Evolutionary conservation across 2,113 vertebrate species (phyloP).

Genomic region (Stomatorhinus ivindoensis): DNA sequence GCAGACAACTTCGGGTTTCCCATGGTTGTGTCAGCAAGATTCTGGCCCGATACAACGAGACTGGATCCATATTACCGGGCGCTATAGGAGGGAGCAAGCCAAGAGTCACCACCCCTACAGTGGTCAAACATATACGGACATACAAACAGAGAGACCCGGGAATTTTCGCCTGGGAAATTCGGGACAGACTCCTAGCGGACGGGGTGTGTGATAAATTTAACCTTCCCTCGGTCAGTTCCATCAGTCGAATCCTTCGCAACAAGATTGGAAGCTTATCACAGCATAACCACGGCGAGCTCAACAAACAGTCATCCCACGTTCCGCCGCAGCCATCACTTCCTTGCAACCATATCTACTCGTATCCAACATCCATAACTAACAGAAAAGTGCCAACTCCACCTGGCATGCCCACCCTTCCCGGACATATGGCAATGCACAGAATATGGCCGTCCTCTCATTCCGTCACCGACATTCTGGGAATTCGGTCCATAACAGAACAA

Average conservation of each 20-base stretch:
- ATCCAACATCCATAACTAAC: slow-evolving; percentile 75
- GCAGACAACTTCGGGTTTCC: slow-evolving; percentile 59
- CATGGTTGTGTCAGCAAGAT: slow-evolving; percentile 63
- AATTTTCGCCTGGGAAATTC: slow-evolving; percentile 99
- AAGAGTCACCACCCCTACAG: slow-evolving; percentile 95
- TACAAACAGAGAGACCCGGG: slow-evolving; percentile 97
- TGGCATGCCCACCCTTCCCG: slow-evolving; percentile 78
- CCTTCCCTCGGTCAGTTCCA: slow-evolving; percentile 95
- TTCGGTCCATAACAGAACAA: slow-evolving; percentile 92
- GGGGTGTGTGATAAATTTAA: slow-evolving; percentile 98
- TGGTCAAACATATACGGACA: slow-evolving; percentile 97
- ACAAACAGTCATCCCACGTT: slow-evolving; percentile 78
- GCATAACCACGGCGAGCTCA: slow-evolving; percentile 83
- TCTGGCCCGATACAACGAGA: slow-evolving; percentile 85
- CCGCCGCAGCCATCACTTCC: slow-evolving; percentile 76
- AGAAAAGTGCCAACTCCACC: slow-evolving; percentile 85
- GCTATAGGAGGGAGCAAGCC: slow-evolving; percentile 97
- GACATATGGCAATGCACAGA: slow-evolving; percentile 93
- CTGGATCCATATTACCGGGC: slow-evolving; percentile 98
- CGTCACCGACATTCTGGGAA: slow-evolving; percentile 96
- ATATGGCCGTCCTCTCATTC: slow-evolving; percentile 99
- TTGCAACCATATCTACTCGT: slow-evolving; percentile 97
- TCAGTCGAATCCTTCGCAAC: slow-evolving; percentile 97
- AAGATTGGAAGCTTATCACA: slow-evolving; percentile 96
- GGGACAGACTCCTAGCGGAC: slow-evolving; percentile 89